phyloP scores from a whole-genome alignment of 2,797 vertebrate genomes.

The Acipenser ruthenus region DNA sequence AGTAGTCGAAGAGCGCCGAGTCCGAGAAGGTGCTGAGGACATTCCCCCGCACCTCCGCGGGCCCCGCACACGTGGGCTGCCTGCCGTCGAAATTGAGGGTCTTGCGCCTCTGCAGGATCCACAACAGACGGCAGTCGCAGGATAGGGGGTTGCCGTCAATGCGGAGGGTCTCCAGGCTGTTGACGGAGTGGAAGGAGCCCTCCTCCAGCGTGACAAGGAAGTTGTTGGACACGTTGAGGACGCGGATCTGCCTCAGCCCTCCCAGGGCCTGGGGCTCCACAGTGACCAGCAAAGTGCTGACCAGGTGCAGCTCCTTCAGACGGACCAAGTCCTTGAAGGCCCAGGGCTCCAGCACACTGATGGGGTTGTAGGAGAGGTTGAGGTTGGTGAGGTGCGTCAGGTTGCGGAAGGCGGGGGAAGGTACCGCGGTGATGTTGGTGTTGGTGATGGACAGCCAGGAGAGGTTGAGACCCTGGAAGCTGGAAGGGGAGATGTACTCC shows the following conservation, averaged over 20 bases:
- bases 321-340: slow-evolving; percentile 81
- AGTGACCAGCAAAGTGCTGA: slow-evolving; percentile 66
- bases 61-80: slow-evolving; percentile 75
- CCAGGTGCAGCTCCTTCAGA: slow-evolving; percentile 88
- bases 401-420: slow-evolving; percentile 77
- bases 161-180: slow-evolving; percentile 83
- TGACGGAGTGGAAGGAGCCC: slow-evolving; percentile 83
- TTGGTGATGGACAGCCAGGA: slow-evolving; percentile 88
- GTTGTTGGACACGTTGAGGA: slow-evolving; percentile 89
- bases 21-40: slow-evolving; percentile 80
- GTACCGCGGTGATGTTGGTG: slow-evolving; percentile 89
- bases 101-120: slow-evolving; percentile 91
- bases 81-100: slow-evolving; percentile 86
- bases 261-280: slow-evolving; percentile 85
- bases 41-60: slow-evolving; percentile 77
- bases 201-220: slow-evolving; percentile 83
- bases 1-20: slow-evolving; percentile 85
- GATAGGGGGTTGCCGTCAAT: slow-evolving; percentile 87
- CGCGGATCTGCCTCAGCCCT: slow-evolving; percentile 82
- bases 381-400: slow-evolving; percentile 81
- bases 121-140: slow-evolving; percentile 91
- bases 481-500: slow-evolving; percentile 77
- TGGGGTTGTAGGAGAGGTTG: slow-evolving; percentile 90
- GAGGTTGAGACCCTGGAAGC: slow-evolving; percentile 87
- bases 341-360: slow-evolving; percentile 78